Conservation (phyloP, 2,888 invertebrate species). For the Acleris holmiana region DNA sequence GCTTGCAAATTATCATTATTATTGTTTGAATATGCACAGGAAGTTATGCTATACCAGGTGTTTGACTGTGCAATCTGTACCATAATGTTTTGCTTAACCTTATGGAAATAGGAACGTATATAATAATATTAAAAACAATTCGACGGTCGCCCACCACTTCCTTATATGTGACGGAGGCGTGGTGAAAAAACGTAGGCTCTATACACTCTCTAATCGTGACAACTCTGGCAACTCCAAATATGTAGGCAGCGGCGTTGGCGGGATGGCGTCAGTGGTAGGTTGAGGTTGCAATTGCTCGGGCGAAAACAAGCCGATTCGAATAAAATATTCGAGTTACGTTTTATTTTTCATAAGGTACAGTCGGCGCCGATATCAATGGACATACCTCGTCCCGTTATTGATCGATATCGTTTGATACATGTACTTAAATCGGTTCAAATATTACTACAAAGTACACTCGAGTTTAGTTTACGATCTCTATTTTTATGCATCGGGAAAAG, state of each 20-base stretch:
- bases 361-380: not conserved
- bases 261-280: constrained; percentile 29
- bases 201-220: constrained; percentile 52
- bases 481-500: no score
- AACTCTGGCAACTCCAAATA: constrained; percentile 40
- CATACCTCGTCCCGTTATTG: no score
- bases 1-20: constrained; percentile 22
- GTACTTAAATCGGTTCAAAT: no score
- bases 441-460: no score
- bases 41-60: constrained; percentile 39
- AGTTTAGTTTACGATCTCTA: no score
- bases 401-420: no score
- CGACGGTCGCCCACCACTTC: constrained; percentile 61
- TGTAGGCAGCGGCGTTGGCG: constrained; percentile 48
- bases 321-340: not conserved
- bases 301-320: constrained; percentile 4
- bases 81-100: constrained; percentile 47
- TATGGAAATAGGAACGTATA: constrained; percentile 38
- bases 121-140: constrained; percentile 52
- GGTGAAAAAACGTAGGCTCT: constrained; percentile 47
- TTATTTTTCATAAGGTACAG: not conserved
- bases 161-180: constrained; percentile 49
- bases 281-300: constrained; percentile 17
- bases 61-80: constrained; percentile 41
- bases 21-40: constrained; percentile 34